A percentile compares a stretch with the other conserved stretches of the same genome.
phyloP scores from a whole-genome alignment of 2,113 vertebrate genomes.

The Xenus cinereus region DNA sequence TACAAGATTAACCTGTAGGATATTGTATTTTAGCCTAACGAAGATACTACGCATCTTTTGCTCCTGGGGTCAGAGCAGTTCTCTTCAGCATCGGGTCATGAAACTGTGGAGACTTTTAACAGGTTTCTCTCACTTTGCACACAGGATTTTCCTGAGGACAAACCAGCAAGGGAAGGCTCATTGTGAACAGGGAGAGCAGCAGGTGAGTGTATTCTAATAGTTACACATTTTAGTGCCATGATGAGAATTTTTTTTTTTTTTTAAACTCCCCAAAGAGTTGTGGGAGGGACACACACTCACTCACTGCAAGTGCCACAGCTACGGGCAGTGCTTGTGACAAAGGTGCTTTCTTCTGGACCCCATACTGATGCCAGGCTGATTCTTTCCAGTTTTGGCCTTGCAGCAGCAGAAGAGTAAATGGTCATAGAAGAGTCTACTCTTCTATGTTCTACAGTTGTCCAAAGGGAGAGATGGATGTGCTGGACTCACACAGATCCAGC shows the following conservation, averaged over 20 bases:
- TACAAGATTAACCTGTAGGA: neutral
- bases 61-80: neutral
- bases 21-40: neutral
- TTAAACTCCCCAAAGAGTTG: neutral
- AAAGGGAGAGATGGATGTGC: neutral
- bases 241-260: neutral
- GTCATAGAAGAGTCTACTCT: accelerated
- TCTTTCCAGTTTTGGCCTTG: neutral
- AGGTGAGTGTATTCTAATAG: neutral
- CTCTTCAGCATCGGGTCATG: neutral
- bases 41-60: neutral
- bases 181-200: neutral
- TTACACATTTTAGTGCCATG: neutral
- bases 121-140: neutral
- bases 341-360: neutral
- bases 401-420: neutral
- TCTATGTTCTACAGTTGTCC: neutral
- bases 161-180: neutral
- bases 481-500: neutral
- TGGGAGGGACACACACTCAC: neutral
- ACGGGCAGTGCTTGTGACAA: neutral
- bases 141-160: neutral
- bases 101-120: neutral
- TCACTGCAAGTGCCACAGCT: neutral
- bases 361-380: neutral